These are phyloP conservation scores for Trididemnum clinides DNA, from an alignment of 23 tunicate species.

Conservation along the genomic window DNA sequence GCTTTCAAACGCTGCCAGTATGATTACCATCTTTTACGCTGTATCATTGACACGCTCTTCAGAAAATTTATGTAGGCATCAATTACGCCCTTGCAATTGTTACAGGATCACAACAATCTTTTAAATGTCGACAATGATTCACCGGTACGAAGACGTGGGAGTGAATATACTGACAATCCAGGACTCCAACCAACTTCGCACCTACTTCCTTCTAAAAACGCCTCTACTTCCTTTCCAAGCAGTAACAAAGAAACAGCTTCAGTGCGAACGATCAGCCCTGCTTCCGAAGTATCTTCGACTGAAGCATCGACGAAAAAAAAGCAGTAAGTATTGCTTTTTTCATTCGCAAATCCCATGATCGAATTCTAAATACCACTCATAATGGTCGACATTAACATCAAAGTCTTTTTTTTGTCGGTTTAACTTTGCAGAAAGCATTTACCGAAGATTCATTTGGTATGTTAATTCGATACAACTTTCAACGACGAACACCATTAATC, in stretches of 20 bases:
- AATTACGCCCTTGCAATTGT: background rate
- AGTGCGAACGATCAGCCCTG: constrained; percentile 58
- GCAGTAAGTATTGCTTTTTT: constrained; percentile 39
- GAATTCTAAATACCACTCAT: no score
- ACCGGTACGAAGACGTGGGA: background rate
- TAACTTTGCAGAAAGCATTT: no score
- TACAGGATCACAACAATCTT: constrained; percentile 52
- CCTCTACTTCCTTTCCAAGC: constrained; percentile 27
- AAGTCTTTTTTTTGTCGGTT: no score
- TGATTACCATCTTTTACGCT: no score
- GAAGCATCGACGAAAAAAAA: constrained; percentile 52
- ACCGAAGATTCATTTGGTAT: no score
- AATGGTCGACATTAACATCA: no score
- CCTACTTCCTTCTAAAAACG: background rate
- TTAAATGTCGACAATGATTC: constrained; percentile 67
- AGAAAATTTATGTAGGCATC: no score
- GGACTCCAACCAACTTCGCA: background rate
- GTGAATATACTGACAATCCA: constrained; percentile 38
- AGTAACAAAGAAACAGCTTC: background rate
- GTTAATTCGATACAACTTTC: no score
- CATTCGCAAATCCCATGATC: no score
- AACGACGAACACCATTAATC: no score
- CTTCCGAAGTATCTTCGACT: constrained; percentile 69
- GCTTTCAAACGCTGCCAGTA: no score
- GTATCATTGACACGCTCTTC: no score